phyloP scores from a whole-genome alignment of 2,113 vertebrate genomes.

The Narcine bancroftii region DNA sequence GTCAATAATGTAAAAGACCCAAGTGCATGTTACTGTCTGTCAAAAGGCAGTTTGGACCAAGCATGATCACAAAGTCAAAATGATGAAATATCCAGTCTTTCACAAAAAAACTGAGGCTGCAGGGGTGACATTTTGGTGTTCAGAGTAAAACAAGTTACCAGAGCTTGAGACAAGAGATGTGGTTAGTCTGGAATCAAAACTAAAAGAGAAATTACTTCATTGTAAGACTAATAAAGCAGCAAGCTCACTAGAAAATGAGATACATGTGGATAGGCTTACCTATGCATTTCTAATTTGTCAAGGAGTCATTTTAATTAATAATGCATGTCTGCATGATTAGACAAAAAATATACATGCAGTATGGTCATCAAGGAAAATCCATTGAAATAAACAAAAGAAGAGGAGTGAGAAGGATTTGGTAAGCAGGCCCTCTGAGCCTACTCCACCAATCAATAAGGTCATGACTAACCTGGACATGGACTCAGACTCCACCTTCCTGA shows the following conservation, averaged over 20 bases:
- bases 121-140: neutral
- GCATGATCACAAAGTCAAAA: neutral
- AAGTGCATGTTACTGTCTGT: neutral
- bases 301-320: neutral
- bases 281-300: too few species aligned
- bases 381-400: too few species aligned
- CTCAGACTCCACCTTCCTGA: too few species aligned
- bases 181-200: neutral
- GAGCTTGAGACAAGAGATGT: neutral
- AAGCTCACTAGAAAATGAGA: too few species aligned
- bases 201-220: neutral
- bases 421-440: too few species aligned
- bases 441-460: too few species aligned
- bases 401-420: too few species aligned
- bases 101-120: neutral
- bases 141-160: neutral
- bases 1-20: neutral
- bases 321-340: neutral
- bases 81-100: neutral
- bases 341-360: too few species aligned
- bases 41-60: neutral
- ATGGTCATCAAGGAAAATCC: neutral
- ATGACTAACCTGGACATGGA: too few species aligned
- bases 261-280: neutral
- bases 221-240: neutral